Conservation (phyloP, 2,888 invertebrate genomes). For the Apoda limacodes region DNA sequence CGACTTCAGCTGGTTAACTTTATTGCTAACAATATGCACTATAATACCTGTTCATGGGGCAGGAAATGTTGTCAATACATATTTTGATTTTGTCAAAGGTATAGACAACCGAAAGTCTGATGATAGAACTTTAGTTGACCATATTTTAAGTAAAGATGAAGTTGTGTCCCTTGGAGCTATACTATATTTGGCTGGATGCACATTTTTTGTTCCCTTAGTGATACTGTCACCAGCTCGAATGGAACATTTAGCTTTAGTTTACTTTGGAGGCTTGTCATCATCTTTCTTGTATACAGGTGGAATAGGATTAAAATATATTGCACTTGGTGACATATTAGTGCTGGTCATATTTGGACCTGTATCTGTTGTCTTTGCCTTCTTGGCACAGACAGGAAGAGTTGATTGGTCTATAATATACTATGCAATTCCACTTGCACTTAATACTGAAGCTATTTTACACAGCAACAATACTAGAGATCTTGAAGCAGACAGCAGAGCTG, state of each 20-base stretch:
- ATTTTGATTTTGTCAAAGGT: conserved; percentile 94
- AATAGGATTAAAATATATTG: conserved; percentile 95
- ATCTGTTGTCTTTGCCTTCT: conserved; percentile 92
- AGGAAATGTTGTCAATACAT: conserved; percentile 96
- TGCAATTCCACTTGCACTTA: conserved; percentile 92
- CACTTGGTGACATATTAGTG: conserved; percentile 91
- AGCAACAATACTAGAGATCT: conserved; percentile 95
- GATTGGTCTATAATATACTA: conserved; percentile 93
- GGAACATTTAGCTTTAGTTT: conserved; percentile 94
- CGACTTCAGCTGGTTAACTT: conserved; percentile 82
- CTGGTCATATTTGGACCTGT: conserved; percentile 95
- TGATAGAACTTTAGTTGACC: conserved; percentile 95
- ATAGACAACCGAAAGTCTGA: conserved; percentile 95
- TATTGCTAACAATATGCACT: conserved; percentile 86
- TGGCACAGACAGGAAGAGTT: conserved; percentile 92
- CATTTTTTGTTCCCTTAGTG: conserved; percentile 82
- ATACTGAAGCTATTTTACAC: conserved; percentile 95
- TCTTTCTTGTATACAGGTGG: conserved; percentile 98
- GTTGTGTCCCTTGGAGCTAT: conserved; percentile 91
- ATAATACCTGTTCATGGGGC: conserved; percentile 95
- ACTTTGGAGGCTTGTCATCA: conserved; percentile 94
- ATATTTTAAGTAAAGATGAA: conserved; percentile 77
- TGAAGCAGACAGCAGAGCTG: conserved; percentile 88
- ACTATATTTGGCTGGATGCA: conserved; percentile 87
- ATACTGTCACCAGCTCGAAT: conserved; percentile 89